Evolutionary conservation across 2,797 vertebrate genomes (phyloP), one percentile per base, ranked within the genome.

Genomic region (Poeciliopsis paucimaculata): DNA sequence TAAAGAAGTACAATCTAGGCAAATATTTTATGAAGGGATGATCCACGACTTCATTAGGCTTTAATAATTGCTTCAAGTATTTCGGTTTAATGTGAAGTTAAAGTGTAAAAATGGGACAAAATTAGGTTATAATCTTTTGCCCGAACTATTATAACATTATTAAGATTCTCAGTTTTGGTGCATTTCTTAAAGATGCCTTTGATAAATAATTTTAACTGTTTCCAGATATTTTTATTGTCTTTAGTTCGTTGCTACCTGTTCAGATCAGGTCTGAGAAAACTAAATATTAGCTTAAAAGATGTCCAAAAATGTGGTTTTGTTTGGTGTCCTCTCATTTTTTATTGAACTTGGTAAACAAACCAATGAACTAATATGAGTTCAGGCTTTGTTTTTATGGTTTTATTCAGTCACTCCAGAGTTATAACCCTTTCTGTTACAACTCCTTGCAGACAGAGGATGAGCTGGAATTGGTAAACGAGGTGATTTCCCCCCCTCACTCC

Each of bases 391-490:
- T 46, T 46, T 16, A 46, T 72, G n/a, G 16, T 72, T 72, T 45
- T 71, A 71, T 71, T 45, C 62, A 55, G 31, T 79, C 16, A 51
- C 36, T 77, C 2, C 87, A 70, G 83, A 88, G 84, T 85, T 92
- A 80, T 95, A 93, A 93, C 91, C 90, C 84, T 95, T 88, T 94
- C 89, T 84, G 92, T 91, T 95, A 93, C 94, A 94, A 87, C 85
- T 90, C 84, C 88, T 93, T 90, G 88, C 96, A 98, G 97, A 97
- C 97, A 80, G 97, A 98, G 91, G 97, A 98, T 89, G 97, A 98
- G 90, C 93, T 98, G 96, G 97, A 98, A 89, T 96, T 98, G 97
- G 97, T 98, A 96, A 98, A 97, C 93, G 93, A 95, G 94, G 95
- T 96, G 95, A 77, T 87, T 86, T 87, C 70, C 64, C 86, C 26